Base-by-base conservation (phyloP, 1,140 invertebrate genomes). In the Megathymus violae region DNA sequence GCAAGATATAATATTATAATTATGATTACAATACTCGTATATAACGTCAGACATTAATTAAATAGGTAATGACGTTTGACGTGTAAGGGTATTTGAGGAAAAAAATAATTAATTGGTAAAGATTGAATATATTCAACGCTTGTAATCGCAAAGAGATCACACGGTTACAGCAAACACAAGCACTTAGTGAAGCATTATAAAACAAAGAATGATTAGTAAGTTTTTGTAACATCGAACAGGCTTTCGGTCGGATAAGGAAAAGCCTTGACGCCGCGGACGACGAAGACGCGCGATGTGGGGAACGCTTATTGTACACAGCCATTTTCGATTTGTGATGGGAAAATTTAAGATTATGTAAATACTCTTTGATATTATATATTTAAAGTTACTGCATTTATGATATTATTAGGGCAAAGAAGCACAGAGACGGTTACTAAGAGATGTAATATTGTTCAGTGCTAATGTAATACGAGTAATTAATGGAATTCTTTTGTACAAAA, bases 201-300 rank as follows among this genome's bases (percentile, higher is more conserved):
- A 47, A 14, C 4, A 19, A 54, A 16, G 31, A 48, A 13, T 38
- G 19, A 25, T 44, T 50, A 36, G 11, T 16, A 46, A 38, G 36
- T 66, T 70, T 66, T 66, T 62, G 34, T 52, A 17, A 38, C 22
- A 16, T 31, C 9, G 50, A 69, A 61, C 67, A 15, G 27, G 64
- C 34, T 67, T 61, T 66, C 44, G 62, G 31, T 52, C 9, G 9
- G n/a, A n/a, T 52, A 47, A 74, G 74, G 74, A 76, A 76, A 76
- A 71, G 52, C 74, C 74, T 76, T 76, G 74, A 69, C 54, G 44
- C 46, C 25, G 27, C 38, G 58, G 59, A 59, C 10, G 31, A 44
- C 27, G 22, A 9, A 31, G 44, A 22, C n/a, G n/a, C n/a, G n/a
- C n/a, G n/a, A n/a, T n/a, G n/a, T n/a, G n/a, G n/a, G n/a, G n/a